These are phyloP conservation scores for Conger conger DNA, from an alignment of 2,113 vertebrate genomes.

Conservation along the genomic window DNA sequence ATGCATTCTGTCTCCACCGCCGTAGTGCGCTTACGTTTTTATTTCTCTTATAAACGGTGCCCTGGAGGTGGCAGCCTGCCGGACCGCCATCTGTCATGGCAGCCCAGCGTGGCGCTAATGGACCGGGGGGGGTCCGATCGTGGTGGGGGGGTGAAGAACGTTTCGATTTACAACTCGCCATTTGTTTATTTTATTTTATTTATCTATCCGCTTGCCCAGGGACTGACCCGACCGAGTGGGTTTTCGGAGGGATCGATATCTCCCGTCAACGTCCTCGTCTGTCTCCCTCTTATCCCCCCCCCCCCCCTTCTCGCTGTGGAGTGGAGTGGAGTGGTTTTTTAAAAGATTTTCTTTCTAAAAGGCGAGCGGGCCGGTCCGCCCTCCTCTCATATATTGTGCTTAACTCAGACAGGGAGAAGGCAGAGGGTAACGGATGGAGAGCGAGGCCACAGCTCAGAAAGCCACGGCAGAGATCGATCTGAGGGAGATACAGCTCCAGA, in stretches of 20 bases:
- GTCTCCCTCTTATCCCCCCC: background rate
- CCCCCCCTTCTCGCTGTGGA: background rate
- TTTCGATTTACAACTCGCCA: constrained; percentile 7
- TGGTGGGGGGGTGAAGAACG: background rate
- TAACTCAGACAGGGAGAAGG: too few relatives aligned
- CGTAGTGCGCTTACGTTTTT: constrained; percentile 40
- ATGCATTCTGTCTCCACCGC: constrained; percentile 21
- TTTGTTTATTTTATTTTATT: background rate
- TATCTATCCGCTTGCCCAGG: constrained; percentile 11
- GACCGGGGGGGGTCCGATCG: constrained; percentile 34
- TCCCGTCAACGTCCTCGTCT: background rate
- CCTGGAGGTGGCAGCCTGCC: constrained; percentile 30
- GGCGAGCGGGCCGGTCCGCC: too few relatives aligned
- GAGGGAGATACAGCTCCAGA: too few relatives aligned
- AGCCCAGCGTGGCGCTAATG: constrained; percentile 42
- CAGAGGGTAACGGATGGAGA: too few relatives aligned
- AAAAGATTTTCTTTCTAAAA: background rate
- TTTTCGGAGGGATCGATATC: background rate
- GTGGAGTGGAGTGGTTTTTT: background rate
- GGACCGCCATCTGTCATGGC: constrained; percentile 50
- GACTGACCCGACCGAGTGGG: background rate
- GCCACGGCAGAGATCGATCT: too few relatives aligned
- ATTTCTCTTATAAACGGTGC: constrained; percentile 43
- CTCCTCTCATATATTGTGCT: too few relatives aligned
- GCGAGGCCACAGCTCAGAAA: too few relatives aligned